Conservation (phyloP, 1,140 invertebrate species). For the Tribolium madens region DNA sequence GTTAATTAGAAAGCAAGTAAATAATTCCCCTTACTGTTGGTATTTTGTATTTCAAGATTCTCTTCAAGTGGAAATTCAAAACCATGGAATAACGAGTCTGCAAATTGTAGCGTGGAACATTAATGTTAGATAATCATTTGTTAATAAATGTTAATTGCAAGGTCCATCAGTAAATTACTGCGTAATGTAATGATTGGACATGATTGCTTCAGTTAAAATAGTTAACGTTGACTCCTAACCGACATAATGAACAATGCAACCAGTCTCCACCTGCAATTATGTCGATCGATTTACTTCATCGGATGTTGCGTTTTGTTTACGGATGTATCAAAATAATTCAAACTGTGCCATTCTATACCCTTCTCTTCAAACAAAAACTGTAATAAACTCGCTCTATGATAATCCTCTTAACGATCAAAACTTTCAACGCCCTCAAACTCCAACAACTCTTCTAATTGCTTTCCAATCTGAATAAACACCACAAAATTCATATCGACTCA, state of each 20-base stretch:
- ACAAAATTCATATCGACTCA: not conserved
- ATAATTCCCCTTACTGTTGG: slow-evolving; percentile 1
- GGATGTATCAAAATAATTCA: slow-evolving; percentile 40
- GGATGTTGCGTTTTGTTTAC: slow-evolving; percentile 38
- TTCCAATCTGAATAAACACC: not conserved
- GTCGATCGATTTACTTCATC: slow-evolving; percentile 36
- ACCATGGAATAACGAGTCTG: not conserved
- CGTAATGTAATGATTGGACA: slow-evolving; percentile 43
- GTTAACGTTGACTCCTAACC: slow-evolving; percentile 26
- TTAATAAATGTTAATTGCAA: slow-evolving; percentile 41
- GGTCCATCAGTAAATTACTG: slow-evolving; percentile 36
- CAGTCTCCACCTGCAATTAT: slow-evolving; percentile 43
- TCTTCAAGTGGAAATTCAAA: slow-evolving; percentile 22
- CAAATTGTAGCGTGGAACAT: slow-evolving; percentile 15
- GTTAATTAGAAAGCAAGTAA: slow-evolving; percentile 20
- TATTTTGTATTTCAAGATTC: not conserved
- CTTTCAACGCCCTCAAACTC: not conserved
- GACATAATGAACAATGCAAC: slow-evolving; percentile 44
- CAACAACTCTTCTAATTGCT: slow-evolving; percentile 4
- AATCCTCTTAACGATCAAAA: not conserved
- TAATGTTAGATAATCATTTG: slow-evolving; percentile 34
- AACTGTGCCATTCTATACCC: not conserved
- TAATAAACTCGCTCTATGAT: not conserved
- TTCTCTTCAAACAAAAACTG: not conserved
- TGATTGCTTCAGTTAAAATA: slow-evolving; percentile 48